phyloP scores from a whole-genome alignment of 2,888 invertebrate genomes.

The Drosophila quinaria region DNA sequence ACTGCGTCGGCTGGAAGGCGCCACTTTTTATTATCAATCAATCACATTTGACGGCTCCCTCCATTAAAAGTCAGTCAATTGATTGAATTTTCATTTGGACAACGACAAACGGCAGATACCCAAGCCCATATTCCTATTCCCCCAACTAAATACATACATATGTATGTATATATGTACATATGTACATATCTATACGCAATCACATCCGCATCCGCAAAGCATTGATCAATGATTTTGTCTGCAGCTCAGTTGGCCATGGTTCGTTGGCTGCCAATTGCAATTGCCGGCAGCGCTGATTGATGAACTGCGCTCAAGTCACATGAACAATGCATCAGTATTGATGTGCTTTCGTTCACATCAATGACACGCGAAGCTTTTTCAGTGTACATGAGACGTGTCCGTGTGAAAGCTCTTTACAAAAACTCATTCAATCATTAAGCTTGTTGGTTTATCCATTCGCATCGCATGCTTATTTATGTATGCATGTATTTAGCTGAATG shows the following conservation, averaged over 20 bases:
- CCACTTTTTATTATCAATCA: conserved; percentile 81
- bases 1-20: conserved; percentile 67
- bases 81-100: conserved; percentile 67
- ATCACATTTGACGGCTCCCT: conserved; percentile 78
- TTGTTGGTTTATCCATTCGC: conserved; percentile 9
- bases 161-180: neutral
- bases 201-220: conserved; percentile 37
- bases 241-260: conserved; percentile 22
- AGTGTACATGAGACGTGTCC: neutral
- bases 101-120: conserved; percentile 33
- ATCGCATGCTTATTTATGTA: neutral
- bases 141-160: conserved; percentile 1
- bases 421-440: conserved; percentile 17
- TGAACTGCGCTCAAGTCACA: conserved; percentile 32
- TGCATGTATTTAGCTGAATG: neutral
- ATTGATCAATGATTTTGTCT: conserved; percentile 54
- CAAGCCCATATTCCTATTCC: neutral
- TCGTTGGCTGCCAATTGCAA: conserved; percentile 21
- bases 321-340: conserved; percentile 4
- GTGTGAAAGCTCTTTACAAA: neutral
- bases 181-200: neutral
- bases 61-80: conserved; percentile 78
- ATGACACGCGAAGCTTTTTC: neutral
- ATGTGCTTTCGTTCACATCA: neutral
- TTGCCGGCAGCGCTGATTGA: conserved; percentile 44